These are phyloP conservation scores for Clamator glandarius DNA, from an alignment of 2,797 vertebrate species.

Conservation along the genomic window DNA sequence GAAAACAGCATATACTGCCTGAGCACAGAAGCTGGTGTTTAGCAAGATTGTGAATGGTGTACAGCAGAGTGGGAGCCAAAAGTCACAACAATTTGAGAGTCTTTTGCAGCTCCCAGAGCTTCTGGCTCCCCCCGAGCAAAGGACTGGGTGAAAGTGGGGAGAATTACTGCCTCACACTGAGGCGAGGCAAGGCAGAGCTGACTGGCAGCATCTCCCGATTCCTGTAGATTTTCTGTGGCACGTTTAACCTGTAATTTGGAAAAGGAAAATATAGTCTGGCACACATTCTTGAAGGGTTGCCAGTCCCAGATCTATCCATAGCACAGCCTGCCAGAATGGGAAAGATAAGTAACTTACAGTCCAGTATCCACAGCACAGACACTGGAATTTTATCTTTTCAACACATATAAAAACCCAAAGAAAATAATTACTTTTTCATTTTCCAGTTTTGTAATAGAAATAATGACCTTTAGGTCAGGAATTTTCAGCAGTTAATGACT, in stretches of 20 bases:
- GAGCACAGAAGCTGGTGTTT: background rate
- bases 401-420: slow-evolving; percentile 40
- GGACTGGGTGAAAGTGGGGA: background rate
- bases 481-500: slow-evolving; percentile 74
- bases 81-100: background rate
- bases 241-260: slow-evolving; percentile 58
- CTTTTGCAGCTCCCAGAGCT: background rate
- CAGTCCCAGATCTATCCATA: slow-evolving; percentile 29
- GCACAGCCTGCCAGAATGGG: slow-evolving; percentile 18
- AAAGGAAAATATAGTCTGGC: slow-evolving; percentile 48
- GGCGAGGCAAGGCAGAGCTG: background rate
- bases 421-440: slow-evolving; percentile 76
- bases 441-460: slow-evolving; percentile 72
- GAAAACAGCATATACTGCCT: background rate
- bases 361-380: slow-evolving; percentile 73
- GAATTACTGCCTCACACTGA: background rate
- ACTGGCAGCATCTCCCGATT: background rate
- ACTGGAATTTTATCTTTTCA: slow-evolving; percentile 73
- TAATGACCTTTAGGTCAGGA: slow-evolving; percentile 66
- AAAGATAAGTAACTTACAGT: slow-evolving; percentile 59
- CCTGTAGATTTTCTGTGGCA: slow-evolving; percentile 49
- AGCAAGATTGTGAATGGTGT: background rate
- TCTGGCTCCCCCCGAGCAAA: background rate
- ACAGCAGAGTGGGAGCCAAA: background rate
- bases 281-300: slow-evolving; percentile 23